Evolutionary conservation across 2,888 invertebrate species (phyloP).

Genomic region (Incurvaria masculella): DNA sequence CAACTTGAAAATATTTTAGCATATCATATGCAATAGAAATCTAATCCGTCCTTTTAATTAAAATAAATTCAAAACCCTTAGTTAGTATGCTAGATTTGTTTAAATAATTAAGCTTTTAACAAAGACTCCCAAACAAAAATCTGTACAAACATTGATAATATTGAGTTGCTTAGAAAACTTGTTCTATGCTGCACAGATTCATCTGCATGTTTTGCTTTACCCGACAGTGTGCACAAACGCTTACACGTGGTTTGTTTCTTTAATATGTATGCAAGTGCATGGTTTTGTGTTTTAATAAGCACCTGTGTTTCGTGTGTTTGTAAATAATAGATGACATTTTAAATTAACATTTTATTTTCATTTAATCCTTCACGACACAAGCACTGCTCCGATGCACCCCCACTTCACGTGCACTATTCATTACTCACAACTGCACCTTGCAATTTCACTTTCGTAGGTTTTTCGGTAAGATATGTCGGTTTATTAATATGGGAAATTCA

Average conservation of each 20-base stretch:
- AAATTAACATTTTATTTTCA: slow-evolving; percentile 53
- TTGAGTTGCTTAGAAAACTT: slow-evolving; percentile 1
- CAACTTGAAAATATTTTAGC: no score
- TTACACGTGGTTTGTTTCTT: slow-evolving; percentile 38
- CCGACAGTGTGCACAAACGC: slow-evolving; percentile 36
- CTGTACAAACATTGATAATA: no score
- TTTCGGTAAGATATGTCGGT: no score
- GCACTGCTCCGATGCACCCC: slow-evolving; percentile 23
- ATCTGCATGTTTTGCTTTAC: slow-evolving; percentile 8
- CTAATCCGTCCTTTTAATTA: no score
- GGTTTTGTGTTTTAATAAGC: slow-evolving; percentile 33
- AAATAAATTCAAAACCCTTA: slow-evolving; percentile 19
- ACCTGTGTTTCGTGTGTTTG: slow-evolving; percentile 41
- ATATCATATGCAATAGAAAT: no score
- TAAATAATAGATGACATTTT: slow-evolving; percentile 53
- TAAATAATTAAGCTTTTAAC: no score
- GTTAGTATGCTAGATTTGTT: slow-evolving; percentile 11
- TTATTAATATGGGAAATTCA: no score
- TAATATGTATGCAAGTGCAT: slow-evolving; percentile 53
- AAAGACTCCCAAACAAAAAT: no score
- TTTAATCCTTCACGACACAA: slow-evolving; percentile 37
- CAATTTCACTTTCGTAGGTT: no score
- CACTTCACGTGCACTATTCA: slow-evolving; percentile 31
- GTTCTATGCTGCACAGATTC: neutral
- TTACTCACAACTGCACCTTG: no score